Evolutionary conservation across 1,140 invertebrate species (phyloP).

Genomic region (Portunus trituberculatus): DNA sequence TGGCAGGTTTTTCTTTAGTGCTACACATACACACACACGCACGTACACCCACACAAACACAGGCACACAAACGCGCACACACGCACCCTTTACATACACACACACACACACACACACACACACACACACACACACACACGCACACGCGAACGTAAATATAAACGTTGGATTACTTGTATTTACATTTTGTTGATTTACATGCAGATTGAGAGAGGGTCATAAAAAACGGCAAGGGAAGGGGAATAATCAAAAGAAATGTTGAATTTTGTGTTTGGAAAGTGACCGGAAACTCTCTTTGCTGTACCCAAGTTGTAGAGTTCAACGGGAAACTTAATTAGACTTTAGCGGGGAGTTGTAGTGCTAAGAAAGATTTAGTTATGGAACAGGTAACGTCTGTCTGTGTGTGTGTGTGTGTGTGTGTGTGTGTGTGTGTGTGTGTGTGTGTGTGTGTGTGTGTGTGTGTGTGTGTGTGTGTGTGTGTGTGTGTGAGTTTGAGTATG

Average conservation of each 20-base stretch:
- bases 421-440: too few species aligned
- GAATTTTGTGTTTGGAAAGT: background rate
- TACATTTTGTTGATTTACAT: background rate
- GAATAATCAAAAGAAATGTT: background rate
- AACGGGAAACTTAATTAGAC: too few species aligned
- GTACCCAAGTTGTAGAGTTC: background rate
- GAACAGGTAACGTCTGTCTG: too few species aligned
- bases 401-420: too few species aligned
- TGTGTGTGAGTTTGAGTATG: too few species aligned
- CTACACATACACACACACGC: conserved; percentile 24
- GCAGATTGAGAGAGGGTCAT: background rate
- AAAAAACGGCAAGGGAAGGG: background rate
- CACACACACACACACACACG: background rate
- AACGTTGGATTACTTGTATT: background rate
- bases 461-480: too few species aligned
- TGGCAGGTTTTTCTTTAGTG: too few species aligned
- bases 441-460: too few species aligned
- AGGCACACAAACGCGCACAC: background rate
- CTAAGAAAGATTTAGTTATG: too few species aligned
- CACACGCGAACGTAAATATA: background rate
- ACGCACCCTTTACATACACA: background rate
- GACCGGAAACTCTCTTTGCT: background rate
- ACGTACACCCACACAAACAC: background rate
- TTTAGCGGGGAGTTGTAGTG: too few species aligned
- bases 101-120: background rate